Base-by-base conservation (phyloP, 2,797 vertebrate genomes). In the Rhabdomys pumilio region DNA sequence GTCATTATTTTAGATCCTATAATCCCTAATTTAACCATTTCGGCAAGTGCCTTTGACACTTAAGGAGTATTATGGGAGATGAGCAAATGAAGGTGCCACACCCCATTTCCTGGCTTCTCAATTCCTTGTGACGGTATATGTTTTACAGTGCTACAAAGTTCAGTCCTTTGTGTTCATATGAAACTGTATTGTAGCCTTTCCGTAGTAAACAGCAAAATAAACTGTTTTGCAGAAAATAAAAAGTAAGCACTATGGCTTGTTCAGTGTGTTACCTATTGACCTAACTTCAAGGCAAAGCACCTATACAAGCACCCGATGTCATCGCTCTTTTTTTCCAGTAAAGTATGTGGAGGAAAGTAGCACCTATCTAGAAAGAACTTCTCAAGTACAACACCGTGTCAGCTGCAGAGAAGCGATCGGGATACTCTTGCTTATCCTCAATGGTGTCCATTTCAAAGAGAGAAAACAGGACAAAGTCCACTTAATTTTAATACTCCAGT, bases 211-310 rank as follows among this genome's bases (percentile, higher is more conserved):
- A 83, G 47, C 44, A 41, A 91, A 97, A 97, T 96, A 98, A 96
- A 97, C 72, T 88, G 34, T 86, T 95, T 95, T 89, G 77, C 57
- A 96, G 96, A 92, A 96, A 96, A 95, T 31, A 50, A 90, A 88
- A 77, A 67, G 34, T 22, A 93, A 90, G 24, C 63, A 83, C 29
- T 82, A 76, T 75, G 77, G 29, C 77, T 94, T 96, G 82, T 55
- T 96, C 63, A 69, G 0, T 94, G 9, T 88, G 82, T 91, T 79
- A 72, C 26, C 31, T 96, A 24, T 83, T 94, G 65, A 80, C 34
- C 94, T 96, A 61, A 93, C 55, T 89, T 93, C 50, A 86, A 89
- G 83, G n/a, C 5, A 2, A 31, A 57, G 73, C 9, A 44, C 44
- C 8, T 90, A n/a, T 59, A 41, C 44, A 7, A 59, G 83, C 65